Evolutionary conservation across 2,113 vertebrate genomes (phyloP).

Genomic region (Desmodus rotundus): DNA sequence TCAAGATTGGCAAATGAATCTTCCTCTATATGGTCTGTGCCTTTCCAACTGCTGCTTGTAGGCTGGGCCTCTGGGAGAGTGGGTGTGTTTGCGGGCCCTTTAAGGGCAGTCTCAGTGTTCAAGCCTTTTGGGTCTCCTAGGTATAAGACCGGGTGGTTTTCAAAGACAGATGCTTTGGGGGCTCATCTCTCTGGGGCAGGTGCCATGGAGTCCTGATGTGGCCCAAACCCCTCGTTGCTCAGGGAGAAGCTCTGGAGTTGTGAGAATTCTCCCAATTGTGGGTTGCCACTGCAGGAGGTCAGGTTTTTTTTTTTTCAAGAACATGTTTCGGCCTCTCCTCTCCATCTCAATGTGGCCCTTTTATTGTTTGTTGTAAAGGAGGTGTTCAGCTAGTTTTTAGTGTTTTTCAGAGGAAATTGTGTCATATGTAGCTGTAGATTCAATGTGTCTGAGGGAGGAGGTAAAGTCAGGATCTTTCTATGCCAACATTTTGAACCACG

Average conservation of each 20-base stretch:
- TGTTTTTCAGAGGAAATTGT: background rate
- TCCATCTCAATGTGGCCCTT: background rate
- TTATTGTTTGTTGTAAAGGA: background rate
- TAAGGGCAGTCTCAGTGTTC: background rate
- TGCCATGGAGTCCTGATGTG: background rate
- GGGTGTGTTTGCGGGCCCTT: background rate
- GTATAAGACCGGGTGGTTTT: background rate
- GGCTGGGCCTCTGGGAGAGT: background rate
- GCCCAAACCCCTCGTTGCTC: background rate
- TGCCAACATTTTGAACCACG: background rate
- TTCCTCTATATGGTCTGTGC: background rate
- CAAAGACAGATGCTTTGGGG: background rate
- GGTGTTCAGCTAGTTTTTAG: background rate
- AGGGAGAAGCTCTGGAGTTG: background rate
- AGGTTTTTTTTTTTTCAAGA: background rate
- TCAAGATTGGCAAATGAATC: background rate
- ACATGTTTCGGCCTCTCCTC: background rate
- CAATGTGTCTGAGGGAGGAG: background rate
- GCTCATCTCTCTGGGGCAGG: background rate
- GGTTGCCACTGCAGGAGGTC: background rate
- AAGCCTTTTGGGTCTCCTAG: background rate
- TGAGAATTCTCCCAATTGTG: background rate
- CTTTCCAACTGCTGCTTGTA: background rate
- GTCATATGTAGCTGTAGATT: no score
- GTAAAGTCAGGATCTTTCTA: background rate